phyloP scores from a whole-genome alignment of 2,113 vertebrate species.

The Nycticryphes semicollaris region DNA sequence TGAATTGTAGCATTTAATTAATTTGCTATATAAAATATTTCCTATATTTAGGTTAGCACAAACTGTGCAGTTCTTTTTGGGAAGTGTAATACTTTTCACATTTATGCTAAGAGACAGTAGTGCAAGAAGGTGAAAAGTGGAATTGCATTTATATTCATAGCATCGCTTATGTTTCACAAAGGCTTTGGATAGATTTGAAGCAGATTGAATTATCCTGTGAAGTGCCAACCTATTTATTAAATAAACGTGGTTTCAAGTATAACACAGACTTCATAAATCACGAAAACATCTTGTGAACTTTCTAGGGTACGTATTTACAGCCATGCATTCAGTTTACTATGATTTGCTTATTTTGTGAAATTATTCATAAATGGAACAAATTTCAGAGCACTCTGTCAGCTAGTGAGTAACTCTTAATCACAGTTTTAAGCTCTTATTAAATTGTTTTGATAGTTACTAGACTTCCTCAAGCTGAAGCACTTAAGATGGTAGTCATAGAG shows the following conservation, averaged over 20 bases:
- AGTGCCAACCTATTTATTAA: conserved; percentile 76
- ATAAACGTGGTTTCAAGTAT: conserved; percentile 73
- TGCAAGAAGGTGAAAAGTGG: conserved; percentile 63
- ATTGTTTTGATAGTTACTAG: conserved; percentile 75
- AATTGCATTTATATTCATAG: conserved; percentile 62
- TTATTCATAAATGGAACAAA: conserved; percentile 64
- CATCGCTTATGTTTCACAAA: conserved; percentile 52
- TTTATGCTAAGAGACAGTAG: conserved; percentile 54
- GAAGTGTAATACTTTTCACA: not conserved
- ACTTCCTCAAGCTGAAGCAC: conserved; percentile 73
- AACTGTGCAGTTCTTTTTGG: not conserved
- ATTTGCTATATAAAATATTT: conserved; percentile 17
- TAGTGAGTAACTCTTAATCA: conserved; percentile 73
- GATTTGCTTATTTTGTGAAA: conserved; percentile 40
- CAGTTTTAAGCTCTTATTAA: conserved; percentile 69
- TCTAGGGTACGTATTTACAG: conserved; percentile 32
- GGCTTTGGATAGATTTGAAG: conserved; percentile 69
- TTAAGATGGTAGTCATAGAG: conserved; percentile 74
- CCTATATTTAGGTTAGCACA: not conserved
- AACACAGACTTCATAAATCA: conserved; percentile 73
- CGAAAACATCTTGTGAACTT: conserved; percentile 66
- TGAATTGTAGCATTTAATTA: not conserved
- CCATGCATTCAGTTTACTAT: conserved; percentile 31
- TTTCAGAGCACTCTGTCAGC: conserved; percentile 43
- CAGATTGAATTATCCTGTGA: conserved; percentile 64